These are phyloP conservation scores for Micrastur ruficollis DNA, from an alignment of 2,797 vertebrate genomes.

Conservation along the genomic window DNA sequence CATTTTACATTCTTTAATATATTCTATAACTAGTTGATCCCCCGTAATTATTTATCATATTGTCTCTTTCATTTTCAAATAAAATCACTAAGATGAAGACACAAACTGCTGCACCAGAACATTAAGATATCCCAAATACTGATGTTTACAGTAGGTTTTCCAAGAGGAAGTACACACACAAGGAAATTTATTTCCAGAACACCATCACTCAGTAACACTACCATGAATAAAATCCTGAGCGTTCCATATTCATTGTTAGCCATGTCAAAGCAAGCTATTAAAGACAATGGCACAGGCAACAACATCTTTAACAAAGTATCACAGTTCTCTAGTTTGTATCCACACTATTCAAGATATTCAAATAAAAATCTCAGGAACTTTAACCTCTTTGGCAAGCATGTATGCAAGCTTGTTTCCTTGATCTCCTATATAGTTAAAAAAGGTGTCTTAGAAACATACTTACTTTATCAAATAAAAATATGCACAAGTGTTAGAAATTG, in stretches of 20 bases:
- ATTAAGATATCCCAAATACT: neutral
- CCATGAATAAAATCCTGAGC: neutral
- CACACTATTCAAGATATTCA: neutral
- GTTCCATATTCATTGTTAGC: neutral
- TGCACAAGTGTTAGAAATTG: neutral
- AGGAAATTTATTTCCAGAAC: neutral
- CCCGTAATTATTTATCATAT: neutral
- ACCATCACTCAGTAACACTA: neutral
- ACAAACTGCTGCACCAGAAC: neutral
- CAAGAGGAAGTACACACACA: neutral
- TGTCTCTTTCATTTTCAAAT: neutral
- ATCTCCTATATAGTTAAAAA: neutral
- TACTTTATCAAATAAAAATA: neutral
- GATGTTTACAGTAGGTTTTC: neutral
- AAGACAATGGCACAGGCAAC: neutral
- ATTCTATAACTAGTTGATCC: neutral
- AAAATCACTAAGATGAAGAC: neutral
- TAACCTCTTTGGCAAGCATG: neutral
- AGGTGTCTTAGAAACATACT: neutral
- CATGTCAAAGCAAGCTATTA: neutral
- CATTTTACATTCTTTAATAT: neutral
- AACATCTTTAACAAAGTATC: neutral
- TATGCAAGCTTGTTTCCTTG: neutral
- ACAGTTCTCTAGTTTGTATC: neutral
- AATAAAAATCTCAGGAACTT: neutral